Conservation (phyloP, 2,888 invertebrate species). For the Aleiodes testaceus region DNA sequence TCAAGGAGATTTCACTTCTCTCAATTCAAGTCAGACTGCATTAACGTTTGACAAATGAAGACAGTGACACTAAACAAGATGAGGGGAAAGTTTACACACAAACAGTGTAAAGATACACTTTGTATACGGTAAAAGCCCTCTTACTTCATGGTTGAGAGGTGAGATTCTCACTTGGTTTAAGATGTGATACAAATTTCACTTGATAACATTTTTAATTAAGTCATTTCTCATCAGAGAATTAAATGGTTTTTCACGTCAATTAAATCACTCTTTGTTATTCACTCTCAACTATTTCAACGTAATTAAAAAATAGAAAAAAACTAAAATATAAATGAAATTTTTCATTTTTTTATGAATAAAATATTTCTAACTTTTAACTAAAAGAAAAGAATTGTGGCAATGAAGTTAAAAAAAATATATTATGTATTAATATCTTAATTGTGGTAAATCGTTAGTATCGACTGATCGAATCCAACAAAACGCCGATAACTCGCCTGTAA, state of each 20-base stretch:
- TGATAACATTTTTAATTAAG: slow-evolving; percentile 66
- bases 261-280: background rate
- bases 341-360: no score
- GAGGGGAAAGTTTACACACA: slow-evolving; percentile 18
- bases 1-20: slow-evolving; percentile 54
- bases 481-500: background rate
- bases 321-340: no score
- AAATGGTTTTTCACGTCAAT: slow-evolving; percentile 1
- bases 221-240: slow-evolving; percentile 39
- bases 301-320: no score
- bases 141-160: slow-evolving; percentile 33
- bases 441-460: background rate
- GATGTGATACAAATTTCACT: slow-evolving; percentile 53
- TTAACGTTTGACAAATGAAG: slow-evolving; percentile 52
- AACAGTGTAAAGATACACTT: slow-evolving; percentile 40
- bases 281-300: background rate
- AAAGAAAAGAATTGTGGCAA: no score
- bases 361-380: no score
- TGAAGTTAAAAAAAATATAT: no score
- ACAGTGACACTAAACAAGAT: slow-evolving; percentile 7
- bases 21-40: slow-evolving; percentile 39
- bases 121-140: slow-evolving; percentile 35
- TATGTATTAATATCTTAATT: no score
- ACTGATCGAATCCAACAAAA: background rate
- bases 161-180: slow-evolving; percentile 45